Base-by-base conservation (phyloP, 1,140 invertebrate genomes). In the Ips nitidus region DNA sequence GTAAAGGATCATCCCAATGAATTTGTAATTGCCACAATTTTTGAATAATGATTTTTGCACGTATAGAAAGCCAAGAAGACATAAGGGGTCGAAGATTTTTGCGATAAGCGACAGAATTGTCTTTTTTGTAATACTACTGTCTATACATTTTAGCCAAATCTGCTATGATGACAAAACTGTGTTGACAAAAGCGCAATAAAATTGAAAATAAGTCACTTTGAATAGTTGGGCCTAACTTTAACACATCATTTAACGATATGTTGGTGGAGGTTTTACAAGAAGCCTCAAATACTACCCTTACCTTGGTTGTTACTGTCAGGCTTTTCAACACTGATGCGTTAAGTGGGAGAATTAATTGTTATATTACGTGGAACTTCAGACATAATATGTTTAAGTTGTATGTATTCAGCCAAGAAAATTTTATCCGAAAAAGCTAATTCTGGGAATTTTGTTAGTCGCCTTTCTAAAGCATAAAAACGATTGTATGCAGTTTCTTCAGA, bases 81-180 rank as follows among this genome's bases (percentile, higher is more conserved):
- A 22, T 22, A 22, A 22, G 22, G 22, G 22, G 22, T 22, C 22
- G 22, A 22, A 22, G 22, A 22, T 22, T 22, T 22, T 22, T 22
- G 22, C 22, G 22, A 22, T 22, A 22, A 22, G 0, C 22, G 22
- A 22, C 22, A 22, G 22, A 22, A 22, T 22, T 22, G 22, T 22
- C 22, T 22, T 22, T 22, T 22, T 22, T 22, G 22, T 22, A 22
- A 22, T 22, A 22, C 22, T 22, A 22, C 65, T 81, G 80, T 2
- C 81, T 70, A 67, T 79, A 83, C 79, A 82, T 82, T 73, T 82
- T 81, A 41, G 71, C 71, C 36, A 82, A 77, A 68, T 83, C 82
- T 1, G 71, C 76, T 2, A 71, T 73, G 2, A 82, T 64, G 0
- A 76, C 79, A 42, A 22, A 5, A 52, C 66, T 63, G 60, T 79